Evolutionary conservation across 2,113 vertebrate species (phyloP), one percentile per base, ranked within the genome.

Genomic region (Steatornis caripensis): DNA sequence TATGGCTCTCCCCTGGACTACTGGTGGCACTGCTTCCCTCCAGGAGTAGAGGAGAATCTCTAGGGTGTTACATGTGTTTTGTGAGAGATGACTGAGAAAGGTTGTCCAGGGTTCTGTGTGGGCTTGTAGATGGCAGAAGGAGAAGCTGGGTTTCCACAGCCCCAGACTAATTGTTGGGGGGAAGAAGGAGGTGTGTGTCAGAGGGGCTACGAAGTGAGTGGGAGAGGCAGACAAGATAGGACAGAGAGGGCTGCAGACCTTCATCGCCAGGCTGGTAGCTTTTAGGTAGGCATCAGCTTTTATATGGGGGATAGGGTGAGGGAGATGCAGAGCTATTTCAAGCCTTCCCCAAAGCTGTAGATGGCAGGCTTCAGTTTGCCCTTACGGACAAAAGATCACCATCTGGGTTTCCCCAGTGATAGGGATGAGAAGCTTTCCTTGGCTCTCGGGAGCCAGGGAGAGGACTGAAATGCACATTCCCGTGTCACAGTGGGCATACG

Each of bases 1-100:
- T n/a, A 10, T 1, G 0, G 22, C 12, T 43, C 19, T 9, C 14
- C 13, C 17, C 5, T 14, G 58, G 58, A 3, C 15, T 17, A 5
- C 21, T 60, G 21, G 12, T 46, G 46, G 48, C 10, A 9, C n/a
- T 81, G 77, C 26, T 69, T 49, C 43, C 8, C 23, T 30, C 41
- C 48, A 34, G 32, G 27, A 87, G 36, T 1, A 68, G 18, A 61
- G 30, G 37, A 69, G 41, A 26, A n/a, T n/a, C 16, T 51, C 43
- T 13, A 22, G 8, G 20, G 49, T 10, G 13, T 51, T 15, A 12
- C 6, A 2, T 23, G 11, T 11, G 11, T 24, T 58, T 46, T 58
- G 71, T 22, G 34, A 65, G 21, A 65, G 43, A 26, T 23, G 21
- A 36, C 37, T 36, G 58, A 46, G 51, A 46, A 39, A 36, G 12